Conservation (phyloP, 2,797 vertebrate genomes). For the Chelon auratus region DNA sequence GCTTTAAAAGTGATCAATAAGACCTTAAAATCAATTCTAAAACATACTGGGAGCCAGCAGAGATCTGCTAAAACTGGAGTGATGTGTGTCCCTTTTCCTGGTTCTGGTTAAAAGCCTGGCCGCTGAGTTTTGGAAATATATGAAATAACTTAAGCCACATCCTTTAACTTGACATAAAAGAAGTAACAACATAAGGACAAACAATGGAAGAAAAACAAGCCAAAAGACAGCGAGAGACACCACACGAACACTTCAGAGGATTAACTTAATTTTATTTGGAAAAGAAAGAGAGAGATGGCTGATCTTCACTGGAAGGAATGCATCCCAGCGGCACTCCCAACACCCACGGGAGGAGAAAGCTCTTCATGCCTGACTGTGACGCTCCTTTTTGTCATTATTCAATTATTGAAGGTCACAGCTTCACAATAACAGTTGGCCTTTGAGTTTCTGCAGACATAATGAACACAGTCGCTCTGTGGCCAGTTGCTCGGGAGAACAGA, state of each 20-base stretch:
- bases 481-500: constrained; percentile 57
- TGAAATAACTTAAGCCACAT: too few species aligned
- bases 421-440: constrained; percentile 64
- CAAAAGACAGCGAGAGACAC: too few species aligned
- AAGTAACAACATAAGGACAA: too few species aligned
- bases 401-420: constrained; percentile 76
- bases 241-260: not conserved
- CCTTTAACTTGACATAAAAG: too few species aligned
- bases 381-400: constrained; percentile 64
- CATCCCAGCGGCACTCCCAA: constrained; percentile 26
- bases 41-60: too few species aligned
- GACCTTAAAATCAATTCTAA: too few species aligned
- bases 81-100: too few species aligned
- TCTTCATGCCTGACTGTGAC: constrained; percentile 46
- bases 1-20: too few species aligned
- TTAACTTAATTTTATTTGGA: not conserved
- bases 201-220: too few species aligned
- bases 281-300: not conserved
- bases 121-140: too few species aligned
- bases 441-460: constrained; percentile 56
- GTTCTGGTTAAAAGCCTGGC: too few species aligned
- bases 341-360: constrained; percentile 60
- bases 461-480: constrained; percentile 51
- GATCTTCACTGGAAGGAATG: constrained; percentile 59
- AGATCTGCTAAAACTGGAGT: too few species aligned